Evolutionary conservation across 1,140 invertebrate species (phyloP), one percentile per base, ranked within the genome.

Genomic region (Drosophila jambulina): DNA sequence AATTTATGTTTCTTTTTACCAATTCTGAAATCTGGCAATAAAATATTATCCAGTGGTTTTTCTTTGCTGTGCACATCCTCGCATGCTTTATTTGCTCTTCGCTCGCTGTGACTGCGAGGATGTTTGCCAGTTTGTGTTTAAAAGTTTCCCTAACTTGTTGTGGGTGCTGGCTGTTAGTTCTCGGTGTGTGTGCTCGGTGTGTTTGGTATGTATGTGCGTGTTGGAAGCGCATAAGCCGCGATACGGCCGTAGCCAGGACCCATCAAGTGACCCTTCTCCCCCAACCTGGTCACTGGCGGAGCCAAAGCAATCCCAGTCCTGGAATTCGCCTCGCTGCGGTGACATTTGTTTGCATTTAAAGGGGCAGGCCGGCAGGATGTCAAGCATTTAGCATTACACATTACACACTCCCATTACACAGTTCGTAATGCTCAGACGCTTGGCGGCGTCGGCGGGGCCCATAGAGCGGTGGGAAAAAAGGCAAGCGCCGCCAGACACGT

Each of bases 131-230:
- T 64, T 54, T 65, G 77, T 80, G 82, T 75, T 88, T 78, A 72
- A 87, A 87, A 88, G 71, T 82, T 80, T 65, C 64, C 79, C 75
- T 53, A 83, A 82, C 80, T 82, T 80, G 80, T 88, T 87, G 77
- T 78, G 63, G 58, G 74, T 76, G 48, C 60, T 61, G 76, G 68
- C 62, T 67, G 72, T 68, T 68, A 56, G 61, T 57, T 36, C 45
- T 67, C 49, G 54, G 23, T 60, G 46, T 57, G 61, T 21, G 19
- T 70, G 53, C 43, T 29, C 38, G 63, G 25, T 58, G 45, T 56
- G 61, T 49, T 38, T 48, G 45, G 45, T 46, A 15, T 48, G 40
- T 71, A 57, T 61, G 75, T 91, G 85, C 85, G 82, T 90, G 86
- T 53, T 90, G 82, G 59, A 62, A 54, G 40, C 59, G 65, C 67